Evolutionary conservation across 1,140 invertebrate species (phyloP).

Genomic region (Anoplolepis gracilipes): DNA sequence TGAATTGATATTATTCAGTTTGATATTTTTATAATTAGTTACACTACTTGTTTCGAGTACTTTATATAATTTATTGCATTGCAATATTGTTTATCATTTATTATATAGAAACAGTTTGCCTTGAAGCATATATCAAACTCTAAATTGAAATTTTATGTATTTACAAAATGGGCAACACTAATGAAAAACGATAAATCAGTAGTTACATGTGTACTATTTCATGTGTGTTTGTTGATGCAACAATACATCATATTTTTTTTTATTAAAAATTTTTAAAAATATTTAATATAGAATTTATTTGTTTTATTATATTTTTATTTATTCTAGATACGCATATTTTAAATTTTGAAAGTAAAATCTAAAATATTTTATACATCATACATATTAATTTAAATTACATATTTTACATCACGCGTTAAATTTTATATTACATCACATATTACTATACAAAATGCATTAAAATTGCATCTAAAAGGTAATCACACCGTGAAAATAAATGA

Average conservation of each 20-base stretch:
- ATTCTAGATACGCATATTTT: neutral
- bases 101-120: slow-evolving; percentile 23
- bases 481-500: too few relatives aligned
- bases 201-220: neutral
- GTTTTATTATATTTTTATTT: neutral
- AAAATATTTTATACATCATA: too few relatives aligned
- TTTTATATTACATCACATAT: too few relatives aligned
- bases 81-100: slow-evolving; percentile 3
- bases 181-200: slow-evolving; percentile 39
- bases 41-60: neutral
- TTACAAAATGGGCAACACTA: slow-evolving; percentile 9
- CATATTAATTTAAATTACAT: too few relatives aligned
- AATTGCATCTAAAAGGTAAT: too few relatives aligned
- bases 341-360: neutral
- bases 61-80: slow-evolving; percentile 19
- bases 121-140: slow-evolving; percentile 23
- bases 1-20: neutral
- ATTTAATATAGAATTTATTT: slow-evolving; percentile 35
- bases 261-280: slow-evolving; percentile 33
- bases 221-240: neutral
- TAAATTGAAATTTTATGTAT: slow-evolving; percentile 45
- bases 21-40: slow-evolving; percentile 13
- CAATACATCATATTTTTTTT: slow-evolving; percentile 15
- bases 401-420: too few relatives aligned
- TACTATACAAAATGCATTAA: too few relatives aligned